Conservation (phyloP, 1,140 invertebrate species). For the Drosophila cardini region DNA sequence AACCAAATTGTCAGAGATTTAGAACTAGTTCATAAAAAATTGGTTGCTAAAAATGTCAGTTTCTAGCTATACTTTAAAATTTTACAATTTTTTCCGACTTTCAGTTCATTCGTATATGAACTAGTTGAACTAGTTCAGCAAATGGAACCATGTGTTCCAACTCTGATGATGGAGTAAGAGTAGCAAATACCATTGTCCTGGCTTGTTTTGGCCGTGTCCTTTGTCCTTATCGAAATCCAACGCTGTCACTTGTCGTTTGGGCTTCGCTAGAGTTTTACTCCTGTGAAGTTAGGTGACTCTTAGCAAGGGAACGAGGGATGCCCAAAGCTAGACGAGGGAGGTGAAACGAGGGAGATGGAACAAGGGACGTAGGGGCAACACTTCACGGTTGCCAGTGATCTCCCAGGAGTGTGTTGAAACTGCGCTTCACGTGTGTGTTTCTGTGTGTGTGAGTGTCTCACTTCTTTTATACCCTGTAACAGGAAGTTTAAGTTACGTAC, state of each 20-base stretch:
- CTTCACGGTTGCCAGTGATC: constrained; percentile 77
- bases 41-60: too few species aligned
- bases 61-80: too few species aligned
- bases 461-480: neutral
- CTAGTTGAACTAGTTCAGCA: too few species aligned
- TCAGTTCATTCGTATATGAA: too few species aligned
- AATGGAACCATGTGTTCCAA: too few species aligned
- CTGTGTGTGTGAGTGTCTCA: neutral
- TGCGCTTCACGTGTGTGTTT: constrained; percentile 48
- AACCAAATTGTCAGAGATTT: too few species aligned
- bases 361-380: constrained; percentile 26
- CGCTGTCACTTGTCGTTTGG: constrained; percentile 42
- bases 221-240: constrained; percentile 56
- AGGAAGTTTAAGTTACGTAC: neutral
- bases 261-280: constrained; percentile 2
- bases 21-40: too few species aligned
- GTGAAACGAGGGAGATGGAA: neutral
- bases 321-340: too few species aligned
- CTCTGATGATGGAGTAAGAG: constrained; percentile 5
- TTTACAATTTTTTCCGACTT: too few species aligned
- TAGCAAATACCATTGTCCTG: constrained; percentile 42
- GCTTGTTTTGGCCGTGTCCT: constrained; percentile 25
- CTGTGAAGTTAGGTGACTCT: neutral
- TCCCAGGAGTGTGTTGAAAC: constrained; percentile 80
- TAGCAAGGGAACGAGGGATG: too few species aligned